Evolutionary conservation across 2,888 invertebrate genomes (phyloP), one percentile per base, ranked within the genome.

Genomic region (Choreutis nemorana): DNA sequence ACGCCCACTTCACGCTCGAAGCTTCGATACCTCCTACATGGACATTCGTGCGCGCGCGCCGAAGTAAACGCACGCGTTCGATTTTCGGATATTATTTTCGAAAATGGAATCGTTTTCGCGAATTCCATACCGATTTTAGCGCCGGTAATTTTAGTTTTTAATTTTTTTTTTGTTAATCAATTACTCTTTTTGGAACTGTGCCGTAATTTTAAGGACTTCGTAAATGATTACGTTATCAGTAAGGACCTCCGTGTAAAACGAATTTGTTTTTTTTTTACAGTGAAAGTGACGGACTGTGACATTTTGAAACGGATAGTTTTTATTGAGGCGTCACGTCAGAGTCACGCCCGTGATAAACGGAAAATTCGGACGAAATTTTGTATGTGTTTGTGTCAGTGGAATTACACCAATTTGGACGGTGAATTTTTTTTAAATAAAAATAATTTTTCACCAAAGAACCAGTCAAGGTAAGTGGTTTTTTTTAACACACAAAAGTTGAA

Each of bases 41-140:
- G 51, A 62, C 73, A 78, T 77, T 78, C 68, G 73, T 71, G 73
- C 77, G 77, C 75, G 64, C 61, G 72, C 77, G 73, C 72, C 66
- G 68, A 46, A 43, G 48, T 47, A 56, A 56, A 39, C 44, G 55
- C 65, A 72, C 73, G 75, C 61, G 18, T 30, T 16, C 31, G 28
- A 39, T 15, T 11, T 32, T 58, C 44, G 52, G 46, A 44, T 39
- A 40, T 50, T 48, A 39, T 39, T 34, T 53, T 52, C 50, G 46
- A 54, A 56, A 55, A 64, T 63, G 70, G 54, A 53, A 53, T 59
- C 61, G 62, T 48, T 45, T 57, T 56, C 58, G 58, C 57, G 60
- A 52, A 50, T 50, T 49, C 49, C 39, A 39, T 43, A 42, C 44
- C 47, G 42, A 45, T 48, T 42, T 28, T 56, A 58, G 48, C 55